Evolutionary conservation across 2,113 vertebrate genomes (phyloP), one percentile per base, ranked within the genome.

Genomic region (Poeciliopsis retropinna): DNA sequence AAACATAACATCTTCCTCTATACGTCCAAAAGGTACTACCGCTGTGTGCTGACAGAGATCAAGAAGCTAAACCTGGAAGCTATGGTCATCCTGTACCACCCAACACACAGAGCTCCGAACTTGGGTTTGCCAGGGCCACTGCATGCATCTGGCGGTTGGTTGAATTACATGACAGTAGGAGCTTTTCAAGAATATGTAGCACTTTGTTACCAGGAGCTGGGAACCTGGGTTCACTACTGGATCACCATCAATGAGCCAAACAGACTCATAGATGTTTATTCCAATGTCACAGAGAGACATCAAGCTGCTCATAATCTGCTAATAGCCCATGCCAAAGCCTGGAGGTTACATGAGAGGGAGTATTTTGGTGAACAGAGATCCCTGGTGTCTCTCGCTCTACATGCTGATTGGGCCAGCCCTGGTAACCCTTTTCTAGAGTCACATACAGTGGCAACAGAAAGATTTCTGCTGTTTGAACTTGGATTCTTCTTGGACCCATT

Each of bases 231-330:
- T 32, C 93, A 89, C 65, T 92, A 96, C 7, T 99, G 98, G 98
- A 96, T 99, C 90, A 99, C 98, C 39, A 92, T 99, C 71, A 99
- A 99, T 0, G 97, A 99, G 85, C 98, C 97, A 0, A 99, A 99
- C 84, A 93, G 95, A 34, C 85, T 99, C 13, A 91, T 92, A 0
- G 94, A 96, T 12, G 41, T 90, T 60, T 97, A 97, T 84, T 91
- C 89, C 1, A 94, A 85, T 3, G 89, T 90, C 2, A 93, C 92
- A 0, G 92, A 96, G 34, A 95, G 93, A 0, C 96, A 95, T 14
- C 62, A 1, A 67, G 96, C 96, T 1, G 95, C 95, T 14, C 98
- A 97, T 77, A 92, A 97, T 80, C 92, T 98, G 47, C 86, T 99
- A 17, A 78, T 97, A 62, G 97, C 97, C 19, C 98, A 99, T 0